These are phyloP conservation scores for Ictidomys tridecemlineatus DNA, from an alignment of 2,113 vertebrate genomes.

Conservation along the genomic window DNA sequence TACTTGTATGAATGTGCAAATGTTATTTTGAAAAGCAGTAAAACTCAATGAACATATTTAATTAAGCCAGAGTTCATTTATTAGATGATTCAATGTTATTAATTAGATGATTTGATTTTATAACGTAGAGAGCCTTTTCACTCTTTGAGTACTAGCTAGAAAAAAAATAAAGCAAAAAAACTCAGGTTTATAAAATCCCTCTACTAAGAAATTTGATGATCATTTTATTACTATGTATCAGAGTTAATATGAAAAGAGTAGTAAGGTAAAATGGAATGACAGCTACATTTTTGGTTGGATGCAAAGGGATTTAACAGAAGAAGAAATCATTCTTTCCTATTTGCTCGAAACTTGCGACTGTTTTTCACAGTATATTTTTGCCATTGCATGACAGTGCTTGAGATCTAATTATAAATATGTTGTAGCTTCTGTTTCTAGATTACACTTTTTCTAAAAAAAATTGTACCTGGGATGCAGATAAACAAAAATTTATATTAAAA, in stretches of 20 bases:
- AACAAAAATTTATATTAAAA: background rate
- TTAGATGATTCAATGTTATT: slow-evolving; percentile 3
- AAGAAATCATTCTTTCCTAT: background rate
- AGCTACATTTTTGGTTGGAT: background rate
- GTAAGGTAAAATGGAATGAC: background rate
- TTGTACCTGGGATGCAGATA: background rate
- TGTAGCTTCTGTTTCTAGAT: background rate
- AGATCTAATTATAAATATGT: background rate
- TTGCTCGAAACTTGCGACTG: background rate
- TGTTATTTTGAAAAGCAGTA: slow-evolving; percentile 25
- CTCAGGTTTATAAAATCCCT: background rate
- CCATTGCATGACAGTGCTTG: background rate
- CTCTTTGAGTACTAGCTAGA: background rate
- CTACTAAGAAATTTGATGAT: background rate
- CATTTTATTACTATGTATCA: background rate
- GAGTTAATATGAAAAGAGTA: background rate
- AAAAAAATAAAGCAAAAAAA: background rate
- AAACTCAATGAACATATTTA: slow-evolving; percentile 52
- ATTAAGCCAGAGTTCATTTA: background rate
- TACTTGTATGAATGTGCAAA: slow-evolving; percentile 2
- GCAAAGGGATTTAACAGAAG: background rate
- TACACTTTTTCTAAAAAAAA: background rate
- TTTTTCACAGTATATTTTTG: background rate
- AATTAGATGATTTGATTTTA: background rate
- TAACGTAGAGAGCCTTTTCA: background rate